Base-by-base conservation (phyloP, 1,140 invertebrate species). In the Eupeodes corollae region DNA sequence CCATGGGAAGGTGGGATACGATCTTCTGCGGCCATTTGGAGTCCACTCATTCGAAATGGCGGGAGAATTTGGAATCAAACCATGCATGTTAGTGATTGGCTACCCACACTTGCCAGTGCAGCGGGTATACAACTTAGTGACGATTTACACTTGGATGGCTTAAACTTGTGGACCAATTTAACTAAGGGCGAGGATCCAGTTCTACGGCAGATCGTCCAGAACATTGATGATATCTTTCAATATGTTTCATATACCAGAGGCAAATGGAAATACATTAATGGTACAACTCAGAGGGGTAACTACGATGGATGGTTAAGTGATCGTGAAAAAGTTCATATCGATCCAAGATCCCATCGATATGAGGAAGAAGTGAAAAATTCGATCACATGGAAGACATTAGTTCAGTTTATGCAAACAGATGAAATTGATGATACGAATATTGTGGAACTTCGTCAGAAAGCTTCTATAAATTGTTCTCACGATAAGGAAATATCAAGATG, bases 1-100 rank as follows among this genome's bases (percentile, higher is more conserved):
- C 73, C 85, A 6, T 94, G 84, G 79, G 90, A 95, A 71, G 91
- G 90, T n/a, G 90, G 80, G 5, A 74, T 86, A 2, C 73, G 88
- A 53, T 83, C 80, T 1, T 76, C 78, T 1, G 84, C 84, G 0
- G 79, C 88, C 15, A 69, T 94, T 49, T 91, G 88, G 86, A 85
- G 82, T 63, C 80, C 81, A 1, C 60, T 73, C 56, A 74, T 69
- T 52, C 56, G 77, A 65, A 61, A 64, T 19, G 61, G 72, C 6
- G 73, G 76, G 56, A 69, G 81, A 58, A 75, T 88, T 3, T 83
- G 79, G 50, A 78, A 82, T 55, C 76, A 88, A 44, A 73, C 91
- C 49, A 82, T 92, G 66, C 86, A 91, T 52, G 79, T 92, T 11
- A 73, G 76, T 13, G 91, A 94, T 65, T 90, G 90, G 80, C 57